Evolutionary conservation across 2,888 invertebrate genomes (phyloP).

Genomic region (Pantelozetes paolii): DNA sequence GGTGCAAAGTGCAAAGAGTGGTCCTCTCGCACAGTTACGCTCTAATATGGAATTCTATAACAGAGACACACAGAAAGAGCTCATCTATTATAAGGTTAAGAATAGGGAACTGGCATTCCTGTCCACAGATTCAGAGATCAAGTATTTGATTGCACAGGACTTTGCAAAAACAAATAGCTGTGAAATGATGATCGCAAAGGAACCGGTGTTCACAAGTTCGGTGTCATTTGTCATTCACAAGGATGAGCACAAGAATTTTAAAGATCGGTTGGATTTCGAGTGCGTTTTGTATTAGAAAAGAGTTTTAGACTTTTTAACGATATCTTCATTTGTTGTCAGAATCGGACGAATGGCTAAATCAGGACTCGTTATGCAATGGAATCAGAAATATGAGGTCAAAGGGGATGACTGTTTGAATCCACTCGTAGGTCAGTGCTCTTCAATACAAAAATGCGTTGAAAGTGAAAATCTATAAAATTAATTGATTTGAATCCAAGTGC

Average conservation of each 20-base stretch:
- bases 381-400: conserved; percentile 68
- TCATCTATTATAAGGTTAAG: conserved; percentile 29
- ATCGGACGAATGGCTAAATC: conserved; percentile 75
- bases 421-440: conserved; percentile 45
- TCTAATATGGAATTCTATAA: conserved; percentile 37
- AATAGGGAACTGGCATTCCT: conserved; percentile 34
- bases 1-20: not conserved
- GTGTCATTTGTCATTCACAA: conserved; percentile 38
- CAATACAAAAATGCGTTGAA: not conserved
- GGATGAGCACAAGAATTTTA: conserved; percentile 5
- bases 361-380: conserved; percentile 78
- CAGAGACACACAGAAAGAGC: too few relatives aligned
- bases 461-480: not conserved
- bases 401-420: conserved; percentile 67
- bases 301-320: not conserved
- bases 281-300: conserved; percentile 10
- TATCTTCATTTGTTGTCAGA: conserved; percentile 54
- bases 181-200: conserved; percentile 39
- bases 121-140: conserved; percentile 34
- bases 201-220: conserved; percentile 38
- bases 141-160: conserved; percentile 37
- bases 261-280: conserved; percentile 40
- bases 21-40: conserved; percentile 7
- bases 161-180: conserved; percentile 25
- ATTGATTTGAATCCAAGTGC: conserved; percentile 42